Evolutionary conservation across 2,888 invertebrate genomes (phyloP).

Genomic region (Arge pagana): DNA sequence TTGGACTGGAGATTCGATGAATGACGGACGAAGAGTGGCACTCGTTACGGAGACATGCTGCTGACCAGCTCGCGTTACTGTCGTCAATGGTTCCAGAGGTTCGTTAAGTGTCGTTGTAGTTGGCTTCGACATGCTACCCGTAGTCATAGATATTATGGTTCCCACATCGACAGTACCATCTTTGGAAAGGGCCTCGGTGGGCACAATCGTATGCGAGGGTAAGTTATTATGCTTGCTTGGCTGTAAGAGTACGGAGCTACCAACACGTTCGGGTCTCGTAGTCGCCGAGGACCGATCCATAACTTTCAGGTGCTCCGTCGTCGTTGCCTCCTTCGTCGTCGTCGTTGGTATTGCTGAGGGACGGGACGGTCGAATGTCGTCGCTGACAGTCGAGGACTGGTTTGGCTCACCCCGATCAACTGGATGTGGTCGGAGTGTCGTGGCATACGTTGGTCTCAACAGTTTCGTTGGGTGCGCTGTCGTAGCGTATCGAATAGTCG

Average conservation of each 20-base stretch:
- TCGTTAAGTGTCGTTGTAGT: no score
- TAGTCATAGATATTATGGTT: no score
- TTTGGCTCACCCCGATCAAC: constrained; percentile 37
- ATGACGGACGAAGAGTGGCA: no score
- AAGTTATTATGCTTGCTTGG: constrained; percentile 42
- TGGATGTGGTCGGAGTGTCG: constrained; percentile 38
- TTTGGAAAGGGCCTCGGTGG: constrained; percentile 44
- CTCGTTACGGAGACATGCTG: no score
- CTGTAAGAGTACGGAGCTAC: constrained; percentile 44
- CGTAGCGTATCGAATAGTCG: no score
- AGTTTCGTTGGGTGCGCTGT: constrained; percentile 41
- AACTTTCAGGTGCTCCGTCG: no score
- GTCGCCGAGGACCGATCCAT: no score
- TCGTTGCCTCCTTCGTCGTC: constrained; percentile 36
- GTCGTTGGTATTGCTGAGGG: constrained; percentile 28
- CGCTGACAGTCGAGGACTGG: constrained; percentile 28
- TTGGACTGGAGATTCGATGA: no score
- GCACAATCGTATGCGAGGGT: constrained; percentile 39
- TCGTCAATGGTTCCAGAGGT: no score
- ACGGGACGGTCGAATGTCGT: constrained; percentile 29
- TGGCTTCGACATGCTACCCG: no score
- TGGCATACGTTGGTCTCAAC: constrained; percentile 41
- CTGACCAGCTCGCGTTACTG: no score
- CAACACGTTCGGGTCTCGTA: constrained; percentile 14
- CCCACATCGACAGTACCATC: constrained; percentile 24